Evolutionary conservation across 2,888 invertebrate species (phyloP).

Genomic region (Morpho deidamia): DNA sequence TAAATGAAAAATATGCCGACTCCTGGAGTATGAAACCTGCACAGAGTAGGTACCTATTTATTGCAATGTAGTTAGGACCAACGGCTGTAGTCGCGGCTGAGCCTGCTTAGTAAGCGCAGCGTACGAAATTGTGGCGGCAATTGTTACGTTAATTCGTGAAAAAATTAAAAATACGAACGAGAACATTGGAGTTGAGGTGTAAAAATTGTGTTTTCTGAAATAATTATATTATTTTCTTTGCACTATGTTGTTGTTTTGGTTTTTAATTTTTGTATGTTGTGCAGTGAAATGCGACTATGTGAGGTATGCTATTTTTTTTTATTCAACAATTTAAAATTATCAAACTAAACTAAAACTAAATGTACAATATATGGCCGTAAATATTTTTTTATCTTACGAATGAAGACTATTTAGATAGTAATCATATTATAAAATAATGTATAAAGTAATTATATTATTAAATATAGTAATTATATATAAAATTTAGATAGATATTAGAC

Average conservation of each 20-base stretch:
- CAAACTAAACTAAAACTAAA: neutral
- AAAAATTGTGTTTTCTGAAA: neutral
- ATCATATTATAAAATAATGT: no score
- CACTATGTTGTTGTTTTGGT: constrained; percentile 29
- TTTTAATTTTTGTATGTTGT: constrained; percentile 49
- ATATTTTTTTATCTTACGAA: no score
- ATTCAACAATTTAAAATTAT: neutral
- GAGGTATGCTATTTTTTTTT: constrained; percentile 39
- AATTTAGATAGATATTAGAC: no score
- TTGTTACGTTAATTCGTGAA: neutral
- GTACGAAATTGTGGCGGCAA: constrained; percentile 36
- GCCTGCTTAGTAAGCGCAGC: constrained; percentile 25
- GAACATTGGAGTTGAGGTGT: no score
- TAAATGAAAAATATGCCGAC: constrained; percentile 7
- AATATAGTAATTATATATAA: no score
- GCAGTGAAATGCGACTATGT: constrained; percentile 55
- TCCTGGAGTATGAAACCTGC: constrained; percentile 19
- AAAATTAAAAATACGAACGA: no score
- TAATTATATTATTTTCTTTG: no score
- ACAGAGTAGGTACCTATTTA: constrained; percentile 17
- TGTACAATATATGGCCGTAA: no score
- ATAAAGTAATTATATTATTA: no score
- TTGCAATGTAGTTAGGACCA: constrained; percentile 11
- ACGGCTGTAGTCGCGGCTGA: constrained; percentile 34
- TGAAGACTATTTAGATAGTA: no score